phyloP scores from a whole-genome alignment of 35 echinoderm and acorn worm species.

The Holothuria glaberrima region DNA sequence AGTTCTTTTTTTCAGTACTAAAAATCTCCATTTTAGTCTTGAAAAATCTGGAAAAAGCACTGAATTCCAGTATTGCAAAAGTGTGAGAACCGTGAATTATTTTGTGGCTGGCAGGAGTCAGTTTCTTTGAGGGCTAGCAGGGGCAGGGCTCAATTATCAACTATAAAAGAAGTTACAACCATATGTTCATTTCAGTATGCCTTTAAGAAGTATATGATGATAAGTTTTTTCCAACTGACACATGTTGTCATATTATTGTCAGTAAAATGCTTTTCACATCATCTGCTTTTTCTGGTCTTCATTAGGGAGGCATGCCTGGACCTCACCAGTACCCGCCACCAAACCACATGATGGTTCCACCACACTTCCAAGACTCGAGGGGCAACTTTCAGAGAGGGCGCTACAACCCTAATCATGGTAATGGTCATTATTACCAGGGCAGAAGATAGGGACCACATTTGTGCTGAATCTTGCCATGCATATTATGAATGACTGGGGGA shows the following conservation, averaged over 20 bases:
- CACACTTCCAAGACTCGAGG: conserved; percentile 14
- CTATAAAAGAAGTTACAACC: no score
- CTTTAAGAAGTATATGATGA: neutral
- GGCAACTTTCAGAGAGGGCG: conserved; percentile 1
- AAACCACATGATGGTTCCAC: conserved; percentile 45
- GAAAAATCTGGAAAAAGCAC: no score
- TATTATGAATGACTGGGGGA: no score
- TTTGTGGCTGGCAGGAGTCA: no score
- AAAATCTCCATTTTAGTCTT: no score
- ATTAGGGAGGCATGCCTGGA: conserved; percentile 40
- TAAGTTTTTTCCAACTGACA: neutral
- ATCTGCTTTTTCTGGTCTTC: neutral
- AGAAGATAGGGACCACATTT: neutral
- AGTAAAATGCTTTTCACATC: neutral
- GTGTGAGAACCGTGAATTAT: no score
- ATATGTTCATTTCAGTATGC: neutral
- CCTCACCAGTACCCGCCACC: conserved; percentile 35
- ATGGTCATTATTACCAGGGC: conserved; percentile 16
- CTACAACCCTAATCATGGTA: conserved; percentile 14
- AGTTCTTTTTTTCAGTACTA: no score
- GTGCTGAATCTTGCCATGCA: neutral
- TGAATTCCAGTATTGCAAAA: no score
- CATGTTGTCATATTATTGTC: neutral
- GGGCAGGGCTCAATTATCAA: no score
- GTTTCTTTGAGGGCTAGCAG: no score